phyloP scores from a whole-genome alignment of 2,797 vertebrate species.

The Thunnus albacares region DNA sequence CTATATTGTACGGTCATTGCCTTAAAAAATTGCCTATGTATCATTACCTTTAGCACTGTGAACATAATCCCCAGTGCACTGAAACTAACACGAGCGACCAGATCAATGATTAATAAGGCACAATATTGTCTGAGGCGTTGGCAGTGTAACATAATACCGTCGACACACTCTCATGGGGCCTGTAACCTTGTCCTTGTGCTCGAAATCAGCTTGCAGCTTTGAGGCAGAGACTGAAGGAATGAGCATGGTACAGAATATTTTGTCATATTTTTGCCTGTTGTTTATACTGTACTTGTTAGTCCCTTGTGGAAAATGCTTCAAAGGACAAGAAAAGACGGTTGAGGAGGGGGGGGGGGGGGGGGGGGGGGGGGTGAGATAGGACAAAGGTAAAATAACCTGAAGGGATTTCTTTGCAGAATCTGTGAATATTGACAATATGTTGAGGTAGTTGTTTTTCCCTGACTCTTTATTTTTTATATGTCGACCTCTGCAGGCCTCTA shows the following conservation, averaged over 20 bases:
- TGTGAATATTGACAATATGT: conserved; percentile 55
- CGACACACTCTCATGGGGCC: conserved; percentile 52
- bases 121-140: conserved; percentile 70
- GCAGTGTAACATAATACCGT: conserved; percentile 76
- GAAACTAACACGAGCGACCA: conserved; percentile 79
- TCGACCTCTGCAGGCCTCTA: conserved; percentile 17
- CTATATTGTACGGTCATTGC: conserved; percentile 38
- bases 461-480: conserved; percentile 16
- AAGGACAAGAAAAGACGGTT: conserved; percentile 29
- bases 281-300: conserved; percentile 47
- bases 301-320: conserved; percentile 34
- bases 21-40: conserved; percentile 53
- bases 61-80: conserved; percentile 68
- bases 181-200: conserved; percentile 74
- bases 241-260: conserved; percentile 18
- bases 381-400: conserved; percentile 32
- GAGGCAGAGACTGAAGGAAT: conserved; percentile 47
- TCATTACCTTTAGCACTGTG: conserved; percentile 67
- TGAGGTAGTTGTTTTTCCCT: conserved; percentile 33
- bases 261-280: conserved; percentile 48
- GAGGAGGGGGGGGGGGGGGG: neutral
- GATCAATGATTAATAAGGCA: conserved; percentile 87
- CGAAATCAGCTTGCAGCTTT: conserved; percentile 62
- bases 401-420: conserved; percentile 40
- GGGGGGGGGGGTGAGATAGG: no score